Conservation (phyloP, 2,113 vertebrate species). For the Caloenas nicobarica region DNA sequence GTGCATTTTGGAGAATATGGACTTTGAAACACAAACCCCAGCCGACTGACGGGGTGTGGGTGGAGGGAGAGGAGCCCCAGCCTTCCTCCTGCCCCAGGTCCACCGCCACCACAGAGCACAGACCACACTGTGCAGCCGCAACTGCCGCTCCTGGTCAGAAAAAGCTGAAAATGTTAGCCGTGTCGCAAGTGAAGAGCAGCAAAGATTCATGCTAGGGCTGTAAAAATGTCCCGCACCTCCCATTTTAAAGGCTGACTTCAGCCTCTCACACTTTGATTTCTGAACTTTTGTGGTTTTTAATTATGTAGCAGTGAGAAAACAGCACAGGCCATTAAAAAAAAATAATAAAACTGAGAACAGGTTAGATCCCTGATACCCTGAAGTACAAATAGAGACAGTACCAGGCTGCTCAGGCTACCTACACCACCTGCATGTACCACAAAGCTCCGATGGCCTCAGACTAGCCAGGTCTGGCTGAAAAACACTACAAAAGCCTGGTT, state of each 20-base stretch:
- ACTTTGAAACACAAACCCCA: neutral
- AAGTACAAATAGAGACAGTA: neutral
- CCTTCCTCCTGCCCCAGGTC: fast-evolving
- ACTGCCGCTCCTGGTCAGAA: neutral
- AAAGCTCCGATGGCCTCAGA: constrained; percentile 12
- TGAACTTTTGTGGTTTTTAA: neutral
- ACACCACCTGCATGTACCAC: constrained; percentile 13
- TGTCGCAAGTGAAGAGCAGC: neutral
- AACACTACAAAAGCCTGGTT: neutral
- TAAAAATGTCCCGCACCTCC: neutral
- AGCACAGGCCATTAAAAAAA: neutral
- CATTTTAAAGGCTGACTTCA: neutral
- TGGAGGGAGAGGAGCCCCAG: neutral
- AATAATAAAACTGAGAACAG: neutral
- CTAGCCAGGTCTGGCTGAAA: neutral
- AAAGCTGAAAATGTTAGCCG: neutral
- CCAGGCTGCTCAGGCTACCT: constrained; percentile 4
- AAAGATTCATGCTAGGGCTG: neutral
- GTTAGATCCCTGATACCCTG: neutral
- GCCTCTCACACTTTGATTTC: neutral
- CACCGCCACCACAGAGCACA: fast-evolving
- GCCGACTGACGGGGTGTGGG: fast-evolving
- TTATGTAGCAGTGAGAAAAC: neutral
- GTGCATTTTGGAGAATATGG: neutral
- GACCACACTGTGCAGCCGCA: fast-evolving